These are phyloP conservation scores for Aegithalos caudatus DNA, from an alignment of 2,113 vertebrate genomes.

Conservation along the genomic window DNA sequence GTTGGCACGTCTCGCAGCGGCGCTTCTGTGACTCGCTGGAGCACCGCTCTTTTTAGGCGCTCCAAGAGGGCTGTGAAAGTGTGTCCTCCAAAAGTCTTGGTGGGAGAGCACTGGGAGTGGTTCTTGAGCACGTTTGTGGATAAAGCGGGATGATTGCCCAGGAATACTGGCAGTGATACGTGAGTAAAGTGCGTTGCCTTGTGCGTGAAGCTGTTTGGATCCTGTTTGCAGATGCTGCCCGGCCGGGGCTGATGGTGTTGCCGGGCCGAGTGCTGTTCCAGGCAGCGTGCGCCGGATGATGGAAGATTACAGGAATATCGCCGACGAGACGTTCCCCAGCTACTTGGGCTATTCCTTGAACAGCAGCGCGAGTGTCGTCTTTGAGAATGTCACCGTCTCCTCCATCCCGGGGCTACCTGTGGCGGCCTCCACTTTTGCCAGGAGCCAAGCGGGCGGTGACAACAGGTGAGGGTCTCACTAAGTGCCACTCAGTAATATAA, in stretches of 20 bases:
- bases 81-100: fast-evolving
- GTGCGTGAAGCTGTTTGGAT: background rate
- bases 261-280: background rate
- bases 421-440: conserved; percentile 91
- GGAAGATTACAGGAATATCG: conserved; percentile 82
- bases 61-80: background rate
- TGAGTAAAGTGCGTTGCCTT: fast-evolving
- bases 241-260: background rate
- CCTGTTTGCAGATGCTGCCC: conserved; percentile 19
- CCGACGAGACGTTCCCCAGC: conserved; percentile 89
- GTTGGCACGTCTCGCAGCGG: background rate
- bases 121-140: background rate
- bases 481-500: background rate
- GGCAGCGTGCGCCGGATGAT: conserved; percentile 59
- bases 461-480: conserved; percentile 77
- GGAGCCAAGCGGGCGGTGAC: conserved; percentile 70
- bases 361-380: conserved; percentile 67
- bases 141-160: background rate
- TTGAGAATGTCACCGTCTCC: conserved; percentile 84
- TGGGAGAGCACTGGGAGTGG: too few species aligned
- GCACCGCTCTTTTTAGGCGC: background rate
- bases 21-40: background rate
- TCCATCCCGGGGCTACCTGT: conserved; percentile 89
- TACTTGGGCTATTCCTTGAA: conserved; percentile 79
- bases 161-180: fast-evolving